phyloP scores from a whole-genome alignment of 2,888 invertebrate genomes.

The Andrena bucephala region DNA sequence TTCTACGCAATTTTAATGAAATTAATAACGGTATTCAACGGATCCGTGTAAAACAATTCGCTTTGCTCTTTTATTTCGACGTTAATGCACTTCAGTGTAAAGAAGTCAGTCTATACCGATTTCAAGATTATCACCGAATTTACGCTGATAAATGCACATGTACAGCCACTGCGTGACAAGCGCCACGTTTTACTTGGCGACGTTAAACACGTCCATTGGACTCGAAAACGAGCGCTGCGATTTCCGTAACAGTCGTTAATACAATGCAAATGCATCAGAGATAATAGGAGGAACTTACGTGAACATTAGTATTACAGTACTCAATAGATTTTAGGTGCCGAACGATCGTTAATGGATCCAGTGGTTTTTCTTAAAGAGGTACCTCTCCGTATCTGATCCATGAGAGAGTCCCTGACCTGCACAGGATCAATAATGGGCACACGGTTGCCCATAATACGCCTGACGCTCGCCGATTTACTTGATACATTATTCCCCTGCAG shows the following conservation, averaged over 20 bases:
- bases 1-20: constrained; percentile 31
- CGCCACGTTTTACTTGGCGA: constrained; percentile 22
- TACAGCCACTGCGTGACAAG: constrained; percentile 26
- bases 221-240: constrained; percentile 19
- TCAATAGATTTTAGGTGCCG: constrained; percentile 94
- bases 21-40: constrained; percentile 21
- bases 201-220: constrained; percentile 21
- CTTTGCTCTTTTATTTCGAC: constrained; percentile 37
- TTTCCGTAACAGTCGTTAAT: constrained; percentile 27
- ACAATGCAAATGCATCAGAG: constrained; percentile 40
- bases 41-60: constrained; percentile 38
- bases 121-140: constrained; percentile 38
- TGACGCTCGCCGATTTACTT: constrained; percentile 81
- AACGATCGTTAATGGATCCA: constrained; percentile 92
- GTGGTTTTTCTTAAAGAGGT: constrained; percentile 93
- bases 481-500: constrained; percentile 76
- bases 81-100: constrained; percentile 36
- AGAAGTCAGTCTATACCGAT: constrained; percentile 37
- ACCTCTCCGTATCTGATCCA: constrained; percentile 97
- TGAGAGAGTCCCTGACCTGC: constrained; percentile 90
- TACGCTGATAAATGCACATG: constrained; percentile 48
- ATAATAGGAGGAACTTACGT: constrained; percentile 63
- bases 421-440: constrained; percentile 83
- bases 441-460: constrained; percentile 83
- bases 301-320: constrained; percentile 40